A percentile compares a stretch with the other conserved stretches of the same genome.
These are phyloP conservation scores for Thaumatotibia leucotreta DNA, from an alignment of 1,140 invertebrate species.

Conservation along the genomic window DNA sequence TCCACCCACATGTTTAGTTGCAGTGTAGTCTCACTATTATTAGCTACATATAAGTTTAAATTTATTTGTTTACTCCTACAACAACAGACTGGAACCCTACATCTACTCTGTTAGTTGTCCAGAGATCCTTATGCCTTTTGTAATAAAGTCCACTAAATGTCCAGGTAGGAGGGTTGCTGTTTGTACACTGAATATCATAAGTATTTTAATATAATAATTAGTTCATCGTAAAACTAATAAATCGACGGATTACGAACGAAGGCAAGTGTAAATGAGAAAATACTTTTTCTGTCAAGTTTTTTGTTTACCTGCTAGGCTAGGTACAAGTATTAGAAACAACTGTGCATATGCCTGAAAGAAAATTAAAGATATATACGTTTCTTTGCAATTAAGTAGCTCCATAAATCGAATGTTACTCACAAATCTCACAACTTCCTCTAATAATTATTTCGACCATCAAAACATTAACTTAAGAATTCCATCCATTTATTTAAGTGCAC, in stretches of 20 bases:
- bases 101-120: background rate
- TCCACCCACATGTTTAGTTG: background rate
- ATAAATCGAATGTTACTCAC: background rate
- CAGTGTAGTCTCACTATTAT: background rate
- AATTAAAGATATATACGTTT: background rate
- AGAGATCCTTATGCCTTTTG: too few relatives aligned
- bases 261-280: too few relatives aligned
- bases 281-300: too few relatives aligned
- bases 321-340: too few relatives aligned
- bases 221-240: too few relatives aligned
- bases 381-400: background rate
- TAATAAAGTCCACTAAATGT: background rate
- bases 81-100: background rate
- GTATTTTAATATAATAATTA: too few relatives aligned
- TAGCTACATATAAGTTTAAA: background rate
- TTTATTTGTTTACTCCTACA: background rate
- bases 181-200: too few relatives aligned
- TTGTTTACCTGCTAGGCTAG: too few relatives aligned
- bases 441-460: background rate
- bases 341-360: too few relatives aligned
- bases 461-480: constrained; percentile 5
- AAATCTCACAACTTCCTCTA: background rate
- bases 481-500: background rate
- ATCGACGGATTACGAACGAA: too few relatives aligned
- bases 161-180: too few relatives aligned